These are phyloP conservation scores for Cebuella pygmaea DNA, from an alignment of 2,797 vertebrate species.

Conservation along the genomic window DNA sequence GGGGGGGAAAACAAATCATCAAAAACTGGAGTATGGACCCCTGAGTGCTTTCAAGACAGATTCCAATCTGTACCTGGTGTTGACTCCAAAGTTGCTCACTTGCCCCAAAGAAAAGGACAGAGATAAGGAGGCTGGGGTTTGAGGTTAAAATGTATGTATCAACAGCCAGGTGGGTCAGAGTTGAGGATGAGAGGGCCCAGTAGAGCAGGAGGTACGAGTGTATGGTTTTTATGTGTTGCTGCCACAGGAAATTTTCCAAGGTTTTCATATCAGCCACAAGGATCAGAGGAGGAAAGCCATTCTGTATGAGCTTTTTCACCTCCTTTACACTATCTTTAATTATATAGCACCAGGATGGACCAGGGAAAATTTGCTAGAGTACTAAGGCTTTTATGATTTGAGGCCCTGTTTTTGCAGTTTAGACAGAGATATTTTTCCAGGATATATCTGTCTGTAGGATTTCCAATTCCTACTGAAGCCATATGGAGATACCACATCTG, in stretches of 20 bases:
- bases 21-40: not conserved
- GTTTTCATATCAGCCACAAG: not conserved
- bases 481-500: constrained; percentile 25
- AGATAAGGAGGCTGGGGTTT: not conserved
- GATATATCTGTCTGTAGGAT: not conserved
- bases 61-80: not conserved
- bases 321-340: constrained; percentile 33
- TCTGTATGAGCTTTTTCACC: not conserved
- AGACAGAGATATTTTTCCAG: constrained; percentile 44
- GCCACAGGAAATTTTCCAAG: not conserved
- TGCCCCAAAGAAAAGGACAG: not conserved
- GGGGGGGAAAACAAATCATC: constrained; percentile 13
- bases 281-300: not conserved
- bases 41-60: constrained; percentile 11
- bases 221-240: constrained; percentile 23
- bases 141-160: not conserved
- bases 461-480: constrained; percentile 55
- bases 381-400: constrained; percentile 32
- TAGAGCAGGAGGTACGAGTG: not conserved
- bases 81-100: constrained; percentile 13
- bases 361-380: not conserved
- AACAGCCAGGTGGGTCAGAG: not conserved
- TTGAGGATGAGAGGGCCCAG: not conserved
- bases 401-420: constrained; percentile 31
- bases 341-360: not conserved